Conservation (phyloP, 2,113 vertebrate species). For the Hemibagrus wyckioides region DNA sequence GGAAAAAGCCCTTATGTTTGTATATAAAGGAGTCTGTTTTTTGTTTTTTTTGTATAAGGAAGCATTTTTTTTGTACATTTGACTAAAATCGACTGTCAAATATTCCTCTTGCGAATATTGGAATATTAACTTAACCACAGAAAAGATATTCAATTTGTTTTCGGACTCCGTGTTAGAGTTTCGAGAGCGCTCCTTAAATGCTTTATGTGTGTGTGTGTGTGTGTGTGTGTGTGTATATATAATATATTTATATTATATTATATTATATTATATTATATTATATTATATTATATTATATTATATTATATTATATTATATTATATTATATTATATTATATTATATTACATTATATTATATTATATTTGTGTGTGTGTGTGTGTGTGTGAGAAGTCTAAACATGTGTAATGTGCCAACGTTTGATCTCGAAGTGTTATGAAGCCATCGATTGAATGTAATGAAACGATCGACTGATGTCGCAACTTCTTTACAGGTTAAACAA, state of each 20-base stretch:
- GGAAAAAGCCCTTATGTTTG: background rate
- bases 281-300: no score
- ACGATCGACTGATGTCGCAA: background rate
- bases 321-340: no score
- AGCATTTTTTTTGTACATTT: background rate
- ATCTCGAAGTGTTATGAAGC: background rate
- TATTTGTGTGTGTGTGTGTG: no score
- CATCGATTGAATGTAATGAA: background rate
- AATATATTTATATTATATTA: no score
- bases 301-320: no score
- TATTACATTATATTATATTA: no score
- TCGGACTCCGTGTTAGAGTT: background rate
- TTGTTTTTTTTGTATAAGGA: background rate
- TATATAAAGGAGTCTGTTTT: slow-evolving; percentile 13
- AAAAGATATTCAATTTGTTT: no score
- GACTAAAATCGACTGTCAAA: background rate
- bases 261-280: no score
- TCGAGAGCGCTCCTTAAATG: background rate
- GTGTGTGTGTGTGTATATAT: no score
- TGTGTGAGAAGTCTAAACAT: background rate
- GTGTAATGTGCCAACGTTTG: slow-evolving; percentile 10
- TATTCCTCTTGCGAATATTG: background rate
- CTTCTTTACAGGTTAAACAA: background rate
- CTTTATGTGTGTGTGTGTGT: background rate
- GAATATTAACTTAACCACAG: background rate